These are phyloP conservation scores for Dicaeum eximium DNA, from an alignment of 2,113 vertebrate species.

Conservation along the genomic window DNA sequence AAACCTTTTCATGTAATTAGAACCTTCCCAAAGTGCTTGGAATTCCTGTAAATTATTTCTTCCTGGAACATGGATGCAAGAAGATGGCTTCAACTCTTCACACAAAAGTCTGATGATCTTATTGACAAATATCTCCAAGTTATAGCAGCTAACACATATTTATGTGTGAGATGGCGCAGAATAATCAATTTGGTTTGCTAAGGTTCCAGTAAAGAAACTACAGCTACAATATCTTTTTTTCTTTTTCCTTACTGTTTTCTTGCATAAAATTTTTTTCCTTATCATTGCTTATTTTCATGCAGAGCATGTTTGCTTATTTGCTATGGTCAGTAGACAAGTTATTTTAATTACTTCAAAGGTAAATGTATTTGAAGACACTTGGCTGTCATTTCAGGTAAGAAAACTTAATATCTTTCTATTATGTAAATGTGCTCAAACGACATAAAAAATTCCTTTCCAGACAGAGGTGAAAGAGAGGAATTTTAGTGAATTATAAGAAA, in stretches of 20 bases:
- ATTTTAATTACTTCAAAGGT: constrained; percentile 66
- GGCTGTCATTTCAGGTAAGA: constrained; percentile 41
- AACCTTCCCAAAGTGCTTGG: background rate
- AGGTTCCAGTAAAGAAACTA: constrained; percentile 38
- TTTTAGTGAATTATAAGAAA: background rate
- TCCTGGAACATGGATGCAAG: background rate
- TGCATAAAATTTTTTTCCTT: constrained; percentile 31
- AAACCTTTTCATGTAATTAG: background rate
- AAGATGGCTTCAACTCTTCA: background rate
- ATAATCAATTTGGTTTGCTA: constrained; percentile 57
- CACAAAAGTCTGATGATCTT: background rate
- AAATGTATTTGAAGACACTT: constrained; percentile 33
- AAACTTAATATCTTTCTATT: background rate
- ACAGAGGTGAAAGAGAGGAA: background rate
- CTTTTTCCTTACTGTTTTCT: constrained; percentile 4
- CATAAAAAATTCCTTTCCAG: background rate
- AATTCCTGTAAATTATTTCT: background rate
- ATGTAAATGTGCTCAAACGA: background rate
- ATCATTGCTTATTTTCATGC: constrained; percentile 52
- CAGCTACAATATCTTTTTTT: background rate
- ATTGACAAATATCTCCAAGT: constrained; percentile 32
- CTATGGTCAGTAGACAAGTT: constrained; percentile 35
- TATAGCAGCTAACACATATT: constrained; percentile 18
- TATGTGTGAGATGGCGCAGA: constrained; percentile 42
- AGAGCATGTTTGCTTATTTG: constrained; percentile 15